phyloP scores from a whole-genome alignment of 2,113 vertebrate genomes.

The Callopanchax toddi region DNA sequence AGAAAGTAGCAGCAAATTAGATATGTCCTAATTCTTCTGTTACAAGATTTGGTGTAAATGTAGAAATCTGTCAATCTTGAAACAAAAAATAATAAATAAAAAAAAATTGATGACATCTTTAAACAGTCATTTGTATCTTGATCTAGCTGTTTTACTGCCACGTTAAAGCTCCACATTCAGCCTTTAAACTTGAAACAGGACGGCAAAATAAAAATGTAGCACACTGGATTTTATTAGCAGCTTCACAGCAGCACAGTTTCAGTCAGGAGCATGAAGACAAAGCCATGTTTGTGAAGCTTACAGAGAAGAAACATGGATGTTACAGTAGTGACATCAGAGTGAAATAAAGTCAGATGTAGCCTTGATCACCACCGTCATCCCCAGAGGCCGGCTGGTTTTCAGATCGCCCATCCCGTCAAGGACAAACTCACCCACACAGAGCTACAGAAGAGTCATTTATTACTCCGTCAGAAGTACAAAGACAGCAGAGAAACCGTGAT shows the following conservation, averaged over 20 bases:
- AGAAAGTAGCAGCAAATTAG: too few relatives aligned
- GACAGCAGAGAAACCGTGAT: conserved; percentile 62
- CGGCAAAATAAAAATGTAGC: neutral
- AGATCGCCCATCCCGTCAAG: neutral
- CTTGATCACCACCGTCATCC: neutral
- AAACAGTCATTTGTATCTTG: too few relatives aligned
- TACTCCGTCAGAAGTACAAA: conserved; percentile 70
- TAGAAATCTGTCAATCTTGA: too few relatives aligned
- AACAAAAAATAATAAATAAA: too few relatives aligned
- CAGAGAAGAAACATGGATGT: neutral
- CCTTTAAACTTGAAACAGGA: neutral
- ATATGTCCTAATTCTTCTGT: too few relatives aligned
- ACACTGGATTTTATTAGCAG: neutral
- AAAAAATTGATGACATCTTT: too few relatives aligned
- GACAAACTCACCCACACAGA: conserved; percentile 51
- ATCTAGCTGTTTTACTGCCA: neutral
- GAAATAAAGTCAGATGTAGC: neutral
- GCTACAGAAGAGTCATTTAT: conserved; percentile 70
- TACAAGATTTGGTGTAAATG: too few relatives aligned
- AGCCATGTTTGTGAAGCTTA: neutral
- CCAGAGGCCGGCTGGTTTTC: conserved; percentile 1
- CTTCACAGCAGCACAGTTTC: neutral
- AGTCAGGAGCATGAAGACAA: neutral
- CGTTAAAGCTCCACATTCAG: neutral
- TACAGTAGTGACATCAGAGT: neutral